phyloP scores from a whole-genome alignment of 2,797 vertebrate genomes.

The Lacerta viridis region DNA sequence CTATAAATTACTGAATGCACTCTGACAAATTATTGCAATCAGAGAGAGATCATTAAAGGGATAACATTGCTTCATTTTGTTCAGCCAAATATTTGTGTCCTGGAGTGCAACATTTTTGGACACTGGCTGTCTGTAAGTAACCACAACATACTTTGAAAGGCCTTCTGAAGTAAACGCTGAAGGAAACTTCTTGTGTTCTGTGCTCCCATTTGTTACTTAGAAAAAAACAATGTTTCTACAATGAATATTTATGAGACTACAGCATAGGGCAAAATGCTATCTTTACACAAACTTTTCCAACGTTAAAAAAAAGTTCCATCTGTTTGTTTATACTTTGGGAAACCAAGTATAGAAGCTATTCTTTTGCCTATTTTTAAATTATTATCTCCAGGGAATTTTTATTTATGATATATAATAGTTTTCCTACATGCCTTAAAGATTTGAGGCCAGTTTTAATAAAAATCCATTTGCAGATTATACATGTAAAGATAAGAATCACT shows the following conservation, averaged over 20 bases:
- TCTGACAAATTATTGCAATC: not conserved
- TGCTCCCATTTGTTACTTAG: constrained; percentile 32
- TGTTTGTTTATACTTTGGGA: constrained; percentile 42
- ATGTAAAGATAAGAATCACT: constrained; percentile 34
- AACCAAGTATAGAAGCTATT: constrained; percentile 39
- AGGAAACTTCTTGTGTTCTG: constrained; percentile 29
- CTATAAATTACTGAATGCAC: constrained; percentile 8
- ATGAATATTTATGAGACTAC: constrained; percentile 41
- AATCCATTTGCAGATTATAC: constrained; percentile 41
- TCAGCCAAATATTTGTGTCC: constrained; percentile 41
- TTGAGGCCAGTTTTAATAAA: constrained; percentile 35
- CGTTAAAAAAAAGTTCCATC: constrained; percentile 27
- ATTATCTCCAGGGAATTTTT: constrained; percentile 19
- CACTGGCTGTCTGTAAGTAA: constrained; percentile 20
- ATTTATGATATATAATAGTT: constrained; percentile 33
- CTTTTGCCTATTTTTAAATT: constrained; percentile 24
- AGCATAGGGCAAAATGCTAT: constrained; percentile 30
- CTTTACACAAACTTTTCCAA: constrained; percentile 26
- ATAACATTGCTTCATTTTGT: constrained; percentile 24
- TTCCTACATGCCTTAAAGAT: constrained; percentile 35
- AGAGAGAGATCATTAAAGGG: not conserved
- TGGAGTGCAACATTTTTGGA: constrained; percentile 37
- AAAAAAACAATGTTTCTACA: constrained; percentile 33
- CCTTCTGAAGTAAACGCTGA: constrained; percentile 34
- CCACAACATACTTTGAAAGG: constrained; percentile 24